Evolutionary conservation across 2,797 vertebrate species (phyloP).

Genomic region (Apodemus agrarius): DNA sequence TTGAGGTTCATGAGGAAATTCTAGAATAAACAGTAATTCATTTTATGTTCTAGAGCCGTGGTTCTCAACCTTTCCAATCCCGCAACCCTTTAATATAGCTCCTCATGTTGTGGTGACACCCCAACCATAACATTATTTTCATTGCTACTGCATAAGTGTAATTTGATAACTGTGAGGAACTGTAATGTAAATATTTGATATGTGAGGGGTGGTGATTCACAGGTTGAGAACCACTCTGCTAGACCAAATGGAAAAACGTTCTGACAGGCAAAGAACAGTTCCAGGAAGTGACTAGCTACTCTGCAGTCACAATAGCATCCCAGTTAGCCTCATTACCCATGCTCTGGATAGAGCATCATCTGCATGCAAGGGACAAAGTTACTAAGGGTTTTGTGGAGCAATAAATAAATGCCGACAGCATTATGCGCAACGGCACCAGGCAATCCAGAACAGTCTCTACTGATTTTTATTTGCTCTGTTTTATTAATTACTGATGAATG

Average conservation of each 20-base stretch:
- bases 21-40: not conserved
- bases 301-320: not conserved
- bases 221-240: not conserved
- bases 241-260: not conserved
- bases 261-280: not conserved
- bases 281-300: not conserved
- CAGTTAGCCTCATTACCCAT: not conserved
- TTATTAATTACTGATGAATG: not conserved
- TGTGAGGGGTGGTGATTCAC: not conserved
- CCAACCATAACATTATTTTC: not conserved
- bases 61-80: not conserved
- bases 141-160: not conserved
- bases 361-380: not conserved
- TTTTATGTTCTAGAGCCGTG: not conserved
- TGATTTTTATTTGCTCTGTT: not conserved
- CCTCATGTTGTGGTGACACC: not conserved
- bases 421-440: not conserved
- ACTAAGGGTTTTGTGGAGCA: not conserved
- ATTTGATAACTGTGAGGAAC: not conserved
- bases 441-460: not conserved
- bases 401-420: not conserved
- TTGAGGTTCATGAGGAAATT: not conserved
- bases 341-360: not conserved
- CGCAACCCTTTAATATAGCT: not conserved
- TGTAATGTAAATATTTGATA: not conserved